These are phyloP conservation scores for Osmoderma eremita DNA, from an alignment of 2,888 invertebrate genomes.

Conservation along the genomic window DNA sequence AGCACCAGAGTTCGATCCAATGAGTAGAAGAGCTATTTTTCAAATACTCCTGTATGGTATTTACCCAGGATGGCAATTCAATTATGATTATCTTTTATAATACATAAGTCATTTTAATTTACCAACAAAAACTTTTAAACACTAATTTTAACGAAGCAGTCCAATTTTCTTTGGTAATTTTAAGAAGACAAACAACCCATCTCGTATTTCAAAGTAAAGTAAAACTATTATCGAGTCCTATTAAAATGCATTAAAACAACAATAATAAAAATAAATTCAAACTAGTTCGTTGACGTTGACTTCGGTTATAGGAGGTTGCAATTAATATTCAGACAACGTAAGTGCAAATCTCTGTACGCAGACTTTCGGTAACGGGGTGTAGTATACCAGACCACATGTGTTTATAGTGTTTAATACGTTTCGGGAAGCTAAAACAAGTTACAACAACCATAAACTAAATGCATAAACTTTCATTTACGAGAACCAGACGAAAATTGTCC, in stretches of 20 bases:
- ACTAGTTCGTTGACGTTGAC: background rate
- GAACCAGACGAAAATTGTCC: constrained; percentile 48
- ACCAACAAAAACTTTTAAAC: too few relatives aligned
- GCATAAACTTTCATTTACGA: constrained; percentile 48
- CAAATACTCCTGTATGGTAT: too few relatives aligned
- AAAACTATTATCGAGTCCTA: too few relatives aligned
- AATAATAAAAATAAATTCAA: background rate
- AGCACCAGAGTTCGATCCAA: too few relatives aligned
- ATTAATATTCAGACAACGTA: constrained; percentile 25
- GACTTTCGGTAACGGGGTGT: constrained; percentile 2
- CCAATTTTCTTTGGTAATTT: too few relatives aligned
- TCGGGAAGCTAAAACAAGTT: constrained; percentile 43
- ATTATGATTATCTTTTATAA: too few relatives aligned
- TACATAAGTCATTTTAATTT: too few relatives aligned
- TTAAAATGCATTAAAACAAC: background rate
- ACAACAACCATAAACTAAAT: constrained; percentile 43
- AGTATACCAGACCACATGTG: constrained; percentile 32
- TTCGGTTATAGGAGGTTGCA: background rate
- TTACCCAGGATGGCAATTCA: too few relatives aligned
- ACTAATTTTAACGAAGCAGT: too few relatives aligned
- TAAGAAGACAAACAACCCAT: too few relatives aligned
- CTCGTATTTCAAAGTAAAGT: too few relatives aligned
- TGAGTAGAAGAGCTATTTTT: too few relatives aligned
- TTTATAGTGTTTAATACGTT: constrained; percentile 36
- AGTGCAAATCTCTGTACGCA: constrained; percentile 26